These are phyloP conservation scores for Didymodactylos carnosus DNA, from an alignment of 2,888 invertebrate genomes.

Conservation along the genomic window DNA sequence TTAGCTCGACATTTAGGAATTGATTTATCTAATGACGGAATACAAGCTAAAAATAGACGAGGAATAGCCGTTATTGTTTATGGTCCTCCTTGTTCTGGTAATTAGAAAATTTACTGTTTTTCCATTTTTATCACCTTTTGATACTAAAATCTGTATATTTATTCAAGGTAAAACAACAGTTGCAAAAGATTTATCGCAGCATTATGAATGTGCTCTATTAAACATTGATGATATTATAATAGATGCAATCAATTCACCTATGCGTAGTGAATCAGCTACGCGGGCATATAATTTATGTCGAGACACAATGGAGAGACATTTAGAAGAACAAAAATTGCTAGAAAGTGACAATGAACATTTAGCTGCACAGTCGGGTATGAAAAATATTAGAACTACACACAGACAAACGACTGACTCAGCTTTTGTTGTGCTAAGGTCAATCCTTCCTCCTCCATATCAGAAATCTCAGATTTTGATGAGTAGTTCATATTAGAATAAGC, in stretches of 20 bases:
- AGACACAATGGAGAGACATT: constrained; percentile 26
- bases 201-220: constrained; percentile 30
- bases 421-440: no score
- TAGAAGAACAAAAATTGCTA: constrained; percentile 9
- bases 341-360: background rate
- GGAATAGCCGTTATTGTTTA: constrained; percentile 34
- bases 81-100: constrained; percentile 33
- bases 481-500: no score
- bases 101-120: constrained; percentile 6
- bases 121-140: no score
- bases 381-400: no score
- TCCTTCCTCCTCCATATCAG: no score
- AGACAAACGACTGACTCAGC: no score
- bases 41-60: constrained; percentile 31
- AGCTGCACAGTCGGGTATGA: background rate
- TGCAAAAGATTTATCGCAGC: constrained; percentile 24
- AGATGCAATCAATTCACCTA: constrained; percentile 29
- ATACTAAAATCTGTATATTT: no score
- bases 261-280: constrained; percentile 20
- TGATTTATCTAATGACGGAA: constrained; percentile 32
- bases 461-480: no score
- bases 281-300: constrained; percentile 29
- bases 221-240: constrained; percentile 30
- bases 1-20: constrained; percentile 33
- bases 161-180: background rate